phyloP scores from a whole-genome alignment of 2,888 invertebrate species.

The Bimastos eiseni region DNA sequence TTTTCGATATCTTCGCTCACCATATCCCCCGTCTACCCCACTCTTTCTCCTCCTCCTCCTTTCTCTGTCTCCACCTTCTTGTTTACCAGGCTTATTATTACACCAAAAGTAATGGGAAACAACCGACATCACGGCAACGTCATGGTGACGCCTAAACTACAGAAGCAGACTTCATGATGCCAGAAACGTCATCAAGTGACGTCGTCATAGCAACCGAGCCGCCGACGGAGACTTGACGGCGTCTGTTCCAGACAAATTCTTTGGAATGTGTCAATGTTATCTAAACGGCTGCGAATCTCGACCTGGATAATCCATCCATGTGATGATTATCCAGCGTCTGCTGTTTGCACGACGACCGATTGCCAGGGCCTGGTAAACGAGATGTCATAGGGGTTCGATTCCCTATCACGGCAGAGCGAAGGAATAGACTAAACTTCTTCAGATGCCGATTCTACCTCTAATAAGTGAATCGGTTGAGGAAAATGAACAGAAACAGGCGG shows the following conservation, averaged over 20 bases:
- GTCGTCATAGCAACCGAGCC: neutral
- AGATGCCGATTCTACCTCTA: neutral
- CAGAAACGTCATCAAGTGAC: neutral
- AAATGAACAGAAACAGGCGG: neutral
- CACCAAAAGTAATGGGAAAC: neutral
- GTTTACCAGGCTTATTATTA: neutral
- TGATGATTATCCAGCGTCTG: neutral
- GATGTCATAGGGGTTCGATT: neutral
- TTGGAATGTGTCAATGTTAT: constrained; percentile 13
- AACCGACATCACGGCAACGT: neutral
- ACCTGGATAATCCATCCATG: neutral
- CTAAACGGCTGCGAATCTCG: constrained; percentile 13
- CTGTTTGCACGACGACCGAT: neutral
- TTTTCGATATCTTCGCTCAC: neutral
- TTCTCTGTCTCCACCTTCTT: neutral
- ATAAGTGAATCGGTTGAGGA: neutral
- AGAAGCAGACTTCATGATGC: neutral
- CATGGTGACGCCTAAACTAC: neutral
- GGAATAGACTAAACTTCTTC: neutral
- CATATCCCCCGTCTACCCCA: too few relatives aligned
- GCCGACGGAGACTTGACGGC: neutral
- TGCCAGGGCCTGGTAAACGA: neutral
- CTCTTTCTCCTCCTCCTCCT: neutral
- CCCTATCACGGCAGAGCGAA: neutral
- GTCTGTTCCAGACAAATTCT: neutral